These are phyloP conservation scores for Megatriorchis doriae DNA, from an alignment of 2,113 vertebrate genomes.

Conservation along the genomic window DNA sequence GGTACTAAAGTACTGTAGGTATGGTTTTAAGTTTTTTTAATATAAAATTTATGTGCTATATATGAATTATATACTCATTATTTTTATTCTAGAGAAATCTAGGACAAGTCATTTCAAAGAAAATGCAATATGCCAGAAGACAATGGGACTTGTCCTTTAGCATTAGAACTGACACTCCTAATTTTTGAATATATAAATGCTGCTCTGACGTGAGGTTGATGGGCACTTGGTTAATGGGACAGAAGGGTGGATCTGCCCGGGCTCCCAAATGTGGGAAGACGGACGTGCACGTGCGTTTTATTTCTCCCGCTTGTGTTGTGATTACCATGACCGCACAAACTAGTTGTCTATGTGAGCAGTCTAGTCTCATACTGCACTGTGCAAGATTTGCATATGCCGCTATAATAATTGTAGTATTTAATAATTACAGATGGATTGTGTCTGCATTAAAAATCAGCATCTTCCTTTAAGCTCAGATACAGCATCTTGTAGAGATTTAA, in stretches of 20 bases:
- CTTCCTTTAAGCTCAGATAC: not conserved
- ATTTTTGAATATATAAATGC: not conserved
- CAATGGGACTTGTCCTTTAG: constrained; percentile 35
- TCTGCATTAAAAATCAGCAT: not conserved
- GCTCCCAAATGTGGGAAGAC: not conserved
- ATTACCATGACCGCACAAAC: not conserved
- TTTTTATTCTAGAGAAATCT: constrained; percentile 67
- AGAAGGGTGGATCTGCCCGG: not conserved
- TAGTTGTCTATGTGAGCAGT: not conserved
- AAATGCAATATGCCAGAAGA: constrained; percentile 15
- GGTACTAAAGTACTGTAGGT: constrained; percentile 74
- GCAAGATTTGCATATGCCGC: constrained; percentile 1
- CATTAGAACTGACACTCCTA: constrained; percentile 27
- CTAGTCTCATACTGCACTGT: not conserved
- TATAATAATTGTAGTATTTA: not conserved
- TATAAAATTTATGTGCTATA: constrained; percentile 72
- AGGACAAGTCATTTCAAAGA: constrained; percentile 64
- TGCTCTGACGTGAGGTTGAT: not conserved
- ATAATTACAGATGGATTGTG: constrained; percentile 26
- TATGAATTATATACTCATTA: constrained; percentile 65
- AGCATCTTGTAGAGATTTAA: not conserved
- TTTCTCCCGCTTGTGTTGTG: not conserved
- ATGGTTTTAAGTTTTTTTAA: constrained; percentile 67
- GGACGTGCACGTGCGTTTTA: not conserved
- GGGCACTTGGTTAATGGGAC: not conserved